Percentiles rank a stretch among this genome's conserved stretches.
Conservation (phyloP, 2,888 invertebrate genomes). For the Diarsia rubi region DNA sequence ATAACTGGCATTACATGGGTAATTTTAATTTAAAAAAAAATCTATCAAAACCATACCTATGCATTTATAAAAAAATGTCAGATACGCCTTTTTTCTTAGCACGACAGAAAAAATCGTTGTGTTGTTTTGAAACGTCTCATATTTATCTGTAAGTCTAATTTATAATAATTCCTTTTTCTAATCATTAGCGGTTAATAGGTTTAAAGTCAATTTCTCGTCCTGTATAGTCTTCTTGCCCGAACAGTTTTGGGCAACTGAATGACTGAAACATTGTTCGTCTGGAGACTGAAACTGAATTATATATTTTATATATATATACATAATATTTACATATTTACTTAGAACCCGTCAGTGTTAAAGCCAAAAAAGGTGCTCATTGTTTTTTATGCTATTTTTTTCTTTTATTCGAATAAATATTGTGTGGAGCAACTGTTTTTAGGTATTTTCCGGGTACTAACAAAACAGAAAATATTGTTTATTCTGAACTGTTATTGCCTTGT, state of each 20-base stretch:
- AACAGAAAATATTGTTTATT: neutral
- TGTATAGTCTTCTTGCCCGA: constrained; percentile 85
- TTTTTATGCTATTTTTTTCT: constrained; percentile 23
- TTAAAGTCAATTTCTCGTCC: constrained; percentile 57
- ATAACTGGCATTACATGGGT: neutral
- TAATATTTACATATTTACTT: constrained; percentile 62
- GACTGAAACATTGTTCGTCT: constrained; percentile 76
- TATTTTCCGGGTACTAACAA: neutral
- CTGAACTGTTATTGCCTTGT: neutral
- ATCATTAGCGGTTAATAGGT: constrained; percentile 66
- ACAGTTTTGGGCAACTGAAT: constrained; percentile 83
- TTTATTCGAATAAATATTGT: neutral
- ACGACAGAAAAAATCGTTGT: constrained; percentile 36
- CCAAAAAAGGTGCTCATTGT: constrained; percentile 44
- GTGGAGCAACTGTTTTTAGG: neutral
- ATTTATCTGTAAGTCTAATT: constrained; percentile 64
- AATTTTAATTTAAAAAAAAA: neutral
- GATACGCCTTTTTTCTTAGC: constrained; percentile 4
- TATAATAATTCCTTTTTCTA: constrained; percentile 65
- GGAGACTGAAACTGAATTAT: constrained; percentile 76
- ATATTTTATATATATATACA: constrained; percentile 61
- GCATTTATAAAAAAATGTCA: constrained; percentile 1
- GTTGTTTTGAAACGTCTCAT: constrained; percentile 66
- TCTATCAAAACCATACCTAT: neutral
- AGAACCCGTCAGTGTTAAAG: constrained; percentile 45